These are phyloP conservation scores for Meta bourneti DNA, from an alignment of 2,888 invertebrate genomes.

Conservation along the genomic window DNA sequence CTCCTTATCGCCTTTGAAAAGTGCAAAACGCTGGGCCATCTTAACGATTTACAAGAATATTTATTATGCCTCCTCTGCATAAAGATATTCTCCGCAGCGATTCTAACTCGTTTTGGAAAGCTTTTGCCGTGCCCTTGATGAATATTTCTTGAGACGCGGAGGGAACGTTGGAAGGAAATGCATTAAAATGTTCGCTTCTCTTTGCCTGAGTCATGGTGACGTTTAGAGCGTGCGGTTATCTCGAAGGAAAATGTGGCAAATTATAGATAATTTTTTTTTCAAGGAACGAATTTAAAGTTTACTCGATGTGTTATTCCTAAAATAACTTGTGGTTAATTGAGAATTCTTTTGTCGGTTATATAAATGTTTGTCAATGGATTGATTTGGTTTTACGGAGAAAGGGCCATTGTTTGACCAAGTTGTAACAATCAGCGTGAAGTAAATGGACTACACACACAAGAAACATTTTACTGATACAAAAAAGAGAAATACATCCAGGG, in stretches of 20 bases:
- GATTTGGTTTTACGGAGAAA: no score
- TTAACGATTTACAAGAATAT: neutral
- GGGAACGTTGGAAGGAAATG: neutral
- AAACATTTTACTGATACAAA: no score
- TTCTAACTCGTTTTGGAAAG: slow-evolving; percentile 12
- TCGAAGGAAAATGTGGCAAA: no score
- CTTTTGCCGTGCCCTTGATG: neutral
- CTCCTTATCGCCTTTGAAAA: neutral
- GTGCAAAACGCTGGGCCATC: neutral
- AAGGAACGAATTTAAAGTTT: neutral
- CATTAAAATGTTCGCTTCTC: neutral
- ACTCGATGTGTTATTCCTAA: neutral
- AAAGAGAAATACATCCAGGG: no score
- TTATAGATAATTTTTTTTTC: no score
- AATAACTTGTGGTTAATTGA: neutral
- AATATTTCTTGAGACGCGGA: slow-evolving; percentile 20
- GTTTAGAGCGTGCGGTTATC: neutral
- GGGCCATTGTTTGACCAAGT: no score
- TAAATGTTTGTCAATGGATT: neutral
- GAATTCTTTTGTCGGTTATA: neutral
- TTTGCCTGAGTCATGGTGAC: neutral
- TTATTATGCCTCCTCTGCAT: neutral
- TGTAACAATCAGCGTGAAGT: no score
- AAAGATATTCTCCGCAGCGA: neutral
- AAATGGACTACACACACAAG: no score